These are phyloP conservation scores for Gadus macrocephalus DNA, from an alignment of 2,113 vertebrate species.

Conservation along the genomic window DNA sequence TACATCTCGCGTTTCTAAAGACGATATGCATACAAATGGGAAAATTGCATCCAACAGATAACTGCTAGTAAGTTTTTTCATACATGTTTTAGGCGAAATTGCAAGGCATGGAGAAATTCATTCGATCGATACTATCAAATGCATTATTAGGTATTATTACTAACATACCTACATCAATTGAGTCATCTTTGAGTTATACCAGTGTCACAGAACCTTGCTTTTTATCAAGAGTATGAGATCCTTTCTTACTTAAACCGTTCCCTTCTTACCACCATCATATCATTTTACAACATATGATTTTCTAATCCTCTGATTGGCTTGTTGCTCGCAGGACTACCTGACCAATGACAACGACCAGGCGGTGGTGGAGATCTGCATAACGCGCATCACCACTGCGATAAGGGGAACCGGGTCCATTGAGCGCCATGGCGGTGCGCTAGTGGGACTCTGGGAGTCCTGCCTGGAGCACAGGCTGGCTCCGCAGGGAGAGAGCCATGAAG, in stretches of 20 bases:
- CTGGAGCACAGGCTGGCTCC: conserved; percentile 86
- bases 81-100: too few relatives aligned
- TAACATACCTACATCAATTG: too few relatives aligned
- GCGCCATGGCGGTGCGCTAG: conserved; percentile 80
- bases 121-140: too few relatives aligned
- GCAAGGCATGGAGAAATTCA: too few relatives aligned
- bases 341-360: conserved; percentile 95
- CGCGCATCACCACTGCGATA: conserved; percentile 89
- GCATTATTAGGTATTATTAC: too few relatives aligned
- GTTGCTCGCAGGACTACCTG: conserved; percentile 83
- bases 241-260: too few relatives aligned
- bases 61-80: too few relatives aligned
- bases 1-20: not conserved
- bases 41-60: too few relatives aligned
- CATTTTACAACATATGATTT: conserved; percentile 1
- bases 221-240: too few relatives aligned
- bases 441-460: conserved; percentile 92
- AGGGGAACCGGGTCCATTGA: conserved; percentile 87
- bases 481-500: conserved; percentile 78
- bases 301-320: conserved; percentile 20
- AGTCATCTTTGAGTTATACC: too few relatives aligned
- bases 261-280: not conserved
- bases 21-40: not conserved
- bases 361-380: conserved; percentile 96
- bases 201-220: too few relatives aligned